Conservation (phyloP, 2,888 invertebrate species). For the Tiliacea citrago region DNA sequence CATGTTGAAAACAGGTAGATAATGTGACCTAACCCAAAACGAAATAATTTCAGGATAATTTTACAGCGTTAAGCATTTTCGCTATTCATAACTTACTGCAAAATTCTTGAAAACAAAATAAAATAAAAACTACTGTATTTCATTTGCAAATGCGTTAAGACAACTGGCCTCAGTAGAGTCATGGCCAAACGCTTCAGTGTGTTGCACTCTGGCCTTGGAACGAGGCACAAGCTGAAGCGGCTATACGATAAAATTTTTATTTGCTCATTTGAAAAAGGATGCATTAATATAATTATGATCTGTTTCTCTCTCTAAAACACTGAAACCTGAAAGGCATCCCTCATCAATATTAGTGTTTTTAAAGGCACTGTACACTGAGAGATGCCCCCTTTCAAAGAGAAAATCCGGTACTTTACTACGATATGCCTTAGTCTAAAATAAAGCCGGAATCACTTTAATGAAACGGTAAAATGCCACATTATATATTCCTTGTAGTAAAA, state of each 20-base stretch:
- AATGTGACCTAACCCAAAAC: too few species aligned
- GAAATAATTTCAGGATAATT: background rate
- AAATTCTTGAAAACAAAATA: slow-evolving; percentile 24
- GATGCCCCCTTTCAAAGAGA: too few species aligned
- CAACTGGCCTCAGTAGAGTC: slow-evolving; percentile 62
- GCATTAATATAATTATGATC: too few species aligned
- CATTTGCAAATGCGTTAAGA: slow-evolving; percentile 48
- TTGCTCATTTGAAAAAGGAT: too few species aligned
- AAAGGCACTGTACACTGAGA: too few species aligned
- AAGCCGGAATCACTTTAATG: background rate
- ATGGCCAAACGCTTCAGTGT: slow-evolving; percentile 76
- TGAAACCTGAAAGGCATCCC: too few species aligned
- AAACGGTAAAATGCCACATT: background rate
- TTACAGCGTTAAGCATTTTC: background rate
- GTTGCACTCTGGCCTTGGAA: slow-evolving; percentile 68
- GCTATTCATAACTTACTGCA: slow-evolving; percentile 21
- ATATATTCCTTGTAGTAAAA: background rate
- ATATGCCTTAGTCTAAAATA: too few species aligned
- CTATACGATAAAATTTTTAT: too few species aligned
- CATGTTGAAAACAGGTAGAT: too few species aligned
- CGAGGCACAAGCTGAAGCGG: slow-evolving; percentile 48
- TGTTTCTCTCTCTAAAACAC: too few species aligned
- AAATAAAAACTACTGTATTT: slow-evolving; percentile 33
- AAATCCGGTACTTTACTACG: too few species aligned
- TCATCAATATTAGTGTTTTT: background rate